Base-by-base conservation (phyloP, 1,140 invertebrate species). In the Diorhabda elongata region DNA sequence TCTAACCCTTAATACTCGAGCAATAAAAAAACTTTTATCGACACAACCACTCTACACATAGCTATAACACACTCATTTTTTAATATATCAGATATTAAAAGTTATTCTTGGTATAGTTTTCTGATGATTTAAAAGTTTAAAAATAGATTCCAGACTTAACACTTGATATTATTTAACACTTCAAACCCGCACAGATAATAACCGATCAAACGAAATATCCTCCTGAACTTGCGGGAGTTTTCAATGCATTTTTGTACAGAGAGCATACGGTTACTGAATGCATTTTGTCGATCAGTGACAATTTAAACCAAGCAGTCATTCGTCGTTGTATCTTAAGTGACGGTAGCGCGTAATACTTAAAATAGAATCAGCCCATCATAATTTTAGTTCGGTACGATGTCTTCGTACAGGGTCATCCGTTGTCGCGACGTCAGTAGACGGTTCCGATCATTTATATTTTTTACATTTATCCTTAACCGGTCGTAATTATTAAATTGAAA, bases 331-430 rank as follows among this genome's bases (percentile, higher is more conserved):
- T 11, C 58, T 59, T 59, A 42, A 59, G 58, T 42, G 58, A 59
- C n/a, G 58, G 58, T 11, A 3, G 58, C 58, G 58, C 58, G 26
- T 11, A 59, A 5, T 26, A 42, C 58, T 59, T 42, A 42, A 59
- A 59, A 59, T 59, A 59, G 58, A 59, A 59, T 59, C n/a, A 59
- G 47, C 47, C 47, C 47, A 52, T 52, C 47, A 52, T 52, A 52
- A 52, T 52, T 52, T 52, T 52, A 52, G 47, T 52, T 52, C 47
- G n/a, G 47, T 6, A 52, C 47, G 47, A 52, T 52, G 26, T 52
- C 47, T 52, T 52, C n/a, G n/a, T 52, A 52, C 47, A 52, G 47
- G 47, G 47, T n/a, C 6, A 52, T 52, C 4, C 47, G 47, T 52
- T 26, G 26, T 26, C 26, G 26, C 41, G 9, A 41, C 42, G 58